Evolutionary conservation across 2,888 invertebrate genomes (phyloP).

Genomic region (Ypsolopha sequella): DNA sequence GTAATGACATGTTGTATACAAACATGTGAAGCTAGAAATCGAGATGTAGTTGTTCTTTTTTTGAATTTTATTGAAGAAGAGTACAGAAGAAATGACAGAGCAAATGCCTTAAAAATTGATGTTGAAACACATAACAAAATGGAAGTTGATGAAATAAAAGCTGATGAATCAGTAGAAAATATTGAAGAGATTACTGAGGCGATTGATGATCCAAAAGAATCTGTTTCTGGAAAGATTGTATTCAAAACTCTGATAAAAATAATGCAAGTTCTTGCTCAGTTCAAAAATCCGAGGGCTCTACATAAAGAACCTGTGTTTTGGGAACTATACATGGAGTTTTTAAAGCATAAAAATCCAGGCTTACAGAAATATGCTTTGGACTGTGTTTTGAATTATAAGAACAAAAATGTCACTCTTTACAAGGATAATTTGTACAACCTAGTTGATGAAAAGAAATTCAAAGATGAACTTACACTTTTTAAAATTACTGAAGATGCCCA

Average conservation of each 20-base stretch:
- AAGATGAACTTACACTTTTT: conserved; percentile 85
- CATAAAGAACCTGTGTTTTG: conserved; percentile 82
- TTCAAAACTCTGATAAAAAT: conserved; percentile 74
- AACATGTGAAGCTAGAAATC: conserved; percentile 83
- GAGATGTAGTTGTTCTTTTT: conserved; percentile 84
- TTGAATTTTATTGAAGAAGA: conserved; percentile 82
- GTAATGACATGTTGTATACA: conserved; percentile 80
- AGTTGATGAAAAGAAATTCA: conserved; percentile 89
- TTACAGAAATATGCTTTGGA: conserved; percentile 89
- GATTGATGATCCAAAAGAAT: conserved; percentile 34
- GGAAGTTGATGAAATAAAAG: conserved; percentile 32
- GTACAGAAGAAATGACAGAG: conserved; percentile 42
- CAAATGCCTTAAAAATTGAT: conserved; percentile 64
- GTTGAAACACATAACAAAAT: conserved; percentile 70
- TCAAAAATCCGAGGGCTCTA: conserved; percentile 84
- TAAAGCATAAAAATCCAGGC: conserved; percentile 81
- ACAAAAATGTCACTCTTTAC: conserved; percentile 82
- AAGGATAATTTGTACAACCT: conserved; percentile 84
- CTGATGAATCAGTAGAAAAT: conserved; percentile 40
- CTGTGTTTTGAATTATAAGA: conserved; percentile 89
- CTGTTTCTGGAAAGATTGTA: conserved; percentile 48
- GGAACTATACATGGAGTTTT: conserved; percentile 82
- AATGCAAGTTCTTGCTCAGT: conserved; percentile 81
- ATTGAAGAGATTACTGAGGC: conserved; percentile 40
- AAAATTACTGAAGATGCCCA: conserved; percentile 80